These are phyloP conservation scores for Poliocrania exsul DNA, from an alignment of 2,797 vertebrate genomes.

Conservation along the genomic window DNA sequence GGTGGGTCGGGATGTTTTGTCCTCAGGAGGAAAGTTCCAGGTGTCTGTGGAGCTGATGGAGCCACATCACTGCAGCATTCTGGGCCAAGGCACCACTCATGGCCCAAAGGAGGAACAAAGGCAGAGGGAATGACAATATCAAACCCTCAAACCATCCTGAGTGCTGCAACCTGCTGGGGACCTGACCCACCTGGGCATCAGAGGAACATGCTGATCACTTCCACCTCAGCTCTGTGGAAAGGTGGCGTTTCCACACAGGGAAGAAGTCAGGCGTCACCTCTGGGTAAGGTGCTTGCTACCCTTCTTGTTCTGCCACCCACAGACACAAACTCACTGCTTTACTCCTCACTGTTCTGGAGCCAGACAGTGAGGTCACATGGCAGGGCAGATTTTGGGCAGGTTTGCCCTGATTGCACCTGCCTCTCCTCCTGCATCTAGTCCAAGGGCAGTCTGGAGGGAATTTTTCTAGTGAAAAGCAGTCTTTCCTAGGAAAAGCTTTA, in stretches of 20 bases:
- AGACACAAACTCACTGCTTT: rapidly evolving
- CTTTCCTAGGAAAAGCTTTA: background rate
- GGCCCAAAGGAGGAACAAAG: background rate
- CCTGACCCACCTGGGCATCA: rapidly evolving
- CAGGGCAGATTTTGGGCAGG: background rate
- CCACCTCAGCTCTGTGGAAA: background rate
- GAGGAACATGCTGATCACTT: background rate
- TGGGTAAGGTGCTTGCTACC: background rate
- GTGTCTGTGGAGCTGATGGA: rapidly evolving
- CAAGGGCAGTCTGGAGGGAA: background rate
- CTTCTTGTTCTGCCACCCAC: background rate
- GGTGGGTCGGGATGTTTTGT: background rate
- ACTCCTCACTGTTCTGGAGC: background rate
- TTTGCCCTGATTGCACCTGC: background rate
- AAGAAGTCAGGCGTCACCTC: background rate
- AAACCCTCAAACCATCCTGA: background rate
- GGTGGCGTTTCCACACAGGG: background rate
- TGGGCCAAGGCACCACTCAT: background rate
- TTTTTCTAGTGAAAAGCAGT: background rate
- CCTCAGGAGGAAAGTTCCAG: rapidly evolving
- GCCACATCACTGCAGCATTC: background rate
- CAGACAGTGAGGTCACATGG: background rate
- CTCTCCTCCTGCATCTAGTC: background rate
- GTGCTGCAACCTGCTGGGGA: background rate
- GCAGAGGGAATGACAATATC: background rate